Percentiles rank a stretch among this genome's conserved stretches.
These are phyloP conservation scores for Tiliacea citrago DNA, from an alignment of 2,888 invertebrate species.

Conservation along the genomic window DNA sequence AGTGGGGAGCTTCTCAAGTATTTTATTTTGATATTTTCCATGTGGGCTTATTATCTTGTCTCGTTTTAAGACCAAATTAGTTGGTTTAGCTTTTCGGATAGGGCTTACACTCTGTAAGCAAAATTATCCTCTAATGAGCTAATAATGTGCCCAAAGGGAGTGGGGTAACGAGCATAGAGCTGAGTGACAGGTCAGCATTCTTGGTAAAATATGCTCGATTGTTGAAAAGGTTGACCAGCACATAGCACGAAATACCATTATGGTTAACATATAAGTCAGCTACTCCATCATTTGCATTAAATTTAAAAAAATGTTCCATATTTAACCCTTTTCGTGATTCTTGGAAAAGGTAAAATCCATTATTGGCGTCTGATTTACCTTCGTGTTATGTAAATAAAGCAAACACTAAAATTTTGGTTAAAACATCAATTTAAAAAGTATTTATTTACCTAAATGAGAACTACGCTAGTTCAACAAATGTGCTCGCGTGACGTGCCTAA, in stretches of 20 bases:
- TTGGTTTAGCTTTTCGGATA: background rate
- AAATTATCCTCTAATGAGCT: background rate
- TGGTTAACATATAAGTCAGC: too few relatives aligned
- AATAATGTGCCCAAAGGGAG: background rate
- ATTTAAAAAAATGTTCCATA: background rate
- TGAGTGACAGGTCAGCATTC: too few relatives aligned
- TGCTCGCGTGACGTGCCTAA: slow-evolving; percentile 44
- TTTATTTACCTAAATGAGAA: slow-evolving; percentile 47
- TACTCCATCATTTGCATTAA: background rate
- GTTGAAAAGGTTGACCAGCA: too few relatives aligned
- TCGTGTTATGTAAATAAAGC: slow-evolving; percentile 10
- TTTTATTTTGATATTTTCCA: slow-evolving; percentile 27
- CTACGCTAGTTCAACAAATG: slow-evolving; percentile 25
- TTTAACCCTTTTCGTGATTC: background rate
- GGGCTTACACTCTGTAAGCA: background rate
- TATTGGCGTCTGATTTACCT: background rate
- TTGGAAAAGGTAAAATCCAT: background rate
- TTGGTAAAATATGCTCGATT: too few relatives aligned
- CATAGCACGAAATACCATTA: too few relatives aligned
- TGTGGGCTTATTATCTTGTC: background rate
- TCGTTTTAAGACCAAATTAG: background rate
- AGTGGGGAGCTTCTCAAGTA: slow-evolving; percentile 28
- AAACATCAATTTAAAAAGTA: slow-evolving; percentile 37
- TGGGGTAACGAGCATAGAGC: too few relatives aligned
- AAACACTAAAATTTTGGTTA: slow-evolving; percentile 9